phyloP scores from a whole-genome alignment of 92 coral and sea anemone genomes.

The Palythoa grandiflora region DNA sequence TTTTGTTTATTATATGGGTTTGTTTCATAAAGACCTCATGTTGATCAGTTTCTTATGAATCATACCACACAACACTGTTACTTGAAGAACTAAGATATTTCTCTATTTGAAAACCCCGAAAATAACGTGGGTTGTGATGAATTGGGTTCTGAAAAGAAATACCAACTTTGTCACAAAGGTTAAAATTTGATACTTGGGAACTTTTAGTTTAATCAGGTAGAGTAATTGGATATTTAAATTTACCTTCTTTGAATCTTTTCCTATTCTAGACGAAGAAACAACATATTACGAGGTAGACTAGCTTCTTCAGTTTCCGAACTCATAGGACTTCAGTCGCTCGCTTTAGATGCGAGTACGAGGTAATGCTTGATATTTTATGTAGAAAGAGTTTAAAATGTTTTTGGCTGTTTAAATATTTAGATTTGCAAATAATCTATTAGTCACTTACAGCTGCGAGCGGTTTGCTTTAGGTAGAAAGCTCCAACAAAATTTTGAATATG shows the following conservation, averaged over 20 bases:
- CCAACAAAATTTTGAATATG: constrained; percentile 2
- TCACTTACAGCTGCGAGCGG: neutral
- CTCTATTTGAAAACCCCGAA: neutral
- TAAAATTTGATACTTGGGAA: neutral
- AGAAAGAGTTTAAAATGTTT: neutral
- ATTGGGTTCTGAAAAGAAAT: neutral
- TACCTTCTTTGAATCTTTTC: neutral
- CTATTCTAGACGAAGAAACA: neutral
- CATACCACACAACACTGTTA: neutral
- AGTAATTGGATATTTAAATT: neutral
- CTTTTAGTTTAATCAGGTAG: neutral
- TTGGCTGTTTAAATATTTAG: neutral
- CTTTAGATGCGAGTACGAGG: neutral
- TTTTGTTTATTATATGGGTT: neutral
- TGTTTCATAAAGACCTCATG: neutral
- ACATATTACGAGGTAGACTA: neutral
- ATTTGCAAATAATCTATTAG: neutral
- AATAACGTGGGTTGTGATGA: neutral
- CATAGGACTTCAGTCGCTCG: neutral
- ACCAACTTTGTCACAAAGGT: too few species aligned
- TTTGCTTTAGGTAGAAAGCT: neutral
- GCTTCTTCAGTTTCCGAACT: neutral
- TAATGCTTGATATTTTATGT: neutral
- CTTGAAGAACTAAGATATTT: neutral
- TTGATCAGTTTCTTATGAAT: neutral